Evolutionary conservation across 2,113 vertebrate genomes (phyloP).

Genomic region (Cariama cristata): DNA sequence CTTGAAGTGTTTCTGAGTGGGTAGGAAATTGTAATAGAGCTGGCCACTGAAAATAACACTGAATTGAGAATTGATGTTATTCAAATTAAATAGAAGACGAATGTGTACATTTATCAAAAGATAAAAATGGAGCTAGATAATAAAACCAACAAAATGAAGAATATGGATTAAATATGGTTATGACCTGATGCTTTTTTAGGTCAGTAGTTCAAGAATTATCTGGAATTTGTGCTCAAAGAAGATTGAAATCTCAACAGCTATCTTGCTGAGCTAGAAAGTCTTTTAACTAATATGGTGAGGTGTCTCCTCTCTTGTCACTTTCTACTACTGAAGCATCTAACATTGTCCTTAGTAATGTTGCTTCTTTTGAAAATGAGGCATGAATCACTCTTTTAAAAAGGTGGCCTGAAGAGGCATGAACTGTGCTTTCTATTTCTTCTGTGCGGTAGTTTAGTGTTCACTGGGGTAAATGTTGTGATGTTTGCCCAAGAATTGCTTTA

Average conservation of each 20-base stretch:
- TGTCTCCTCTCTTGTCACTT: background rate
- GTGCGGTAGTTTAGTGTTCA: background rate
- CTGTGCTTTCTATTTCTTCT: background rate
- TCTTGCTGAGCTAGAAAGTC: background rate
- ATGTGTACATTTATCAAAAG: background rate
- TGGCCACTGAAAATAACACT: background rate
- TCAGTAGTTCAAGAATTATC: background rate
- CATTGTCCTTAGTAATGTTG: background rate
- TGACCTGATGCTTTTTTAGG: background rate
- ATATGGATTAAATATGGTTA: background rate
- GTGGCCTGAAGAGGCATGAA: background rate
- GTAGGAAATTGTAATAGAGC: background rate
- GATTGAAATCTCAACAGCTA: background rate
- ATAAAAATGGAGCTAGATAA: background rate
- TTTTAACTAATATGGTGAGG: background rate
- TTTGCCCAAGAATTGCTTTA: background rate
- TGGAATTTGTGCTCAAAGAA: background rate
- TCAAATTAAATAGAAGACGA: background rate
- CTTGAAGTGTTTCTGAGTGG: background rate
- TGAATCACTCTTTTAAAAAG: background rate
- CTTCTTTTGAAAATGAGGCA: background rate
- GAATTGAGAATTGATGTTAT: background rate
- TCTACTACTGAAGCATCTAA: background rate
- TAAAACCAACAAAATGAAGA: background rate
- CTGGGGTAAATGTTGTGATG: background rate